Base-by-base conservation (phyloP, 2,888 invertebrate genomes). In the Proisotoma minuta region DNA sequence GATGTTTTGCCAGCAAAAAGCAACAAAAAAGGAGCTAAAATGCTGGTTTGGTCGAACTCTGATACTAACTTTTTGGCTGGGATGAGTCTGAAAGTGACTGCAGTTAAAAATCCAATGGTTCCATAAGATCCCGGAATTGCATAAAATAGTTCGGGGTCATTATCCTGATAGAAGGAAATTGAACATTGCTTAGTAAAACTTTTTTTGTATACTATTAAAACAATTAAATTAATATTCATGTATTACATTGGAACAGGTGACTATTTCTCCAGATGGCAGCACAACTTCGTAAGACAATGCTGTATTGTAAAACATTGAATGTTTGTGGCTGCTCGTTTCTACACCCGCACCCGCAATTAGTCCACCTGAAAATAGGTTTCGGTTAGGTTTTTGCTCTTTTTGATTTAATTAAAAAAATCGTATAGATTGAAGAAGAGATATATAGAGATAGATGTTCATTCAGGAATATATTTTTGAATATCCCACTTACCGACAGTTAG, bases 71-170 rank as follows among this genome's bases (percentile, higher is more conserved):
- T 34, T 34, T 34, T 34, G 34, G 34, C 34, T 15, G 8, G 34
- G 15, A 34, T 34, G 8, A 34, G 43, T n/a, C 18, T 15, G 43
- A 43, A 43, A 18, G 43, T 43, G 5, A 43, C 43, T 5, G 43
- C 43, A n/a, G 43, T 43, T 43, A 43, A 12, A n/a, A 43, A 43
- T 12, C 43, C 43, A n/a, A 43, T 43, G 5, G 43, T 43, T 12
- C 43, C 43, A 43, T n/a, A 43, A 4, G 43, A 43, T 43, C 43
- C 43, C n/a, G 43, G 43, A n/a, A 43, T 43, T 43, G 43, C 43
- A n/a, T 43, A n/a, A n/a, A 43, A 43, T 5, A 43, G 43, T 15
- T 43, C 43, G 43, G 43, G 43, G 18, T 43, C 43, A 5, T 43
- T 43, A 4, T 43, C 43, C 43, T 43, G 43, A 4, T 15, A 43